Evolutionary conservation across 2,113 vertebrate genomes (phyloP).

Genomic region (Balaeniceps rex): DNA sequence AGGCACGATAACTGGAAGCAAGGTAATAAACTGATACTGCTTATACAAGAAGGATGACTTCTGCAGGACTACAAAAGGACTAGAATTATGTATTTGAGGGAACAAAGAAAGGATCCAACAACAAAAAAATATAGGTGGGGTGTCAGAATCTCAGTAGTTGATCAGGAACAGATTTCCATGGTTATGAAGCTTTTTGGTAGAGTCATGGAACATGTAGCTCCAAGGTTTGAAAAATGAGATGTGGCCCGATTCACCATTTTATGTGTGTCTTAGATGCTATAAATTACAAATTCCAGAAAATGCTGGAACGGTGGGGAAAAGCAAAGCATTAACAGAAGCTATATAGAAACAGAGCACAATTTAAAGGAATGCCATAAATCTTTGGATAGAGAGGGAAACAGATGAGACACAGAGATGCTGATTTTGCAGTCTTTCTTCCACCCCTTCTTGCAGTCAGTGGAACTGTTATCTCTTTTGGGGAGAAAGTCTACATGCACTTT

Average conservation of each 20-base stretch:
- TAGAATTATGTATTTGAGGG: background rate
- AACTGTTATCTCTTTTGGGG: background rate
- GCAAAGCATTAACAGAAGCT: background rate
- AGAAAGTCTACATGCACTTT: background rate
- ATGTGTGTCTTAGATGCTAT: background rate
- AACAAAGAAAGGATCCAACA: background rate
- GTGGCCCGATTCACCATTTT: background rate
- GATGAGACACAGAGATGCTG: background rate
- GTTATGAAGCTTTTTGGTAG: background rate
- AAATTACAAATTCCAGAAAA: background rate
- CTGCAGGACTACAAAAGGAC: background rate
- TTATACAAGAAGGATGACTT: background rate
- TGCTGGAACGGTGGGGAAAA: background rate
- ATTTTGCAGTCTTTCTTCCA: background rate
- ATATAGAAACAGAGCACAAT: background rate
- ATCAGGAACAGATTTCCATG: background rate
- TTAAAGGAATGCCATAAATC: background rate
- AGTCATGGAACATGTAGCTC: background rate
- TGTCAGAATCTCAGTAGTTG: background rate
- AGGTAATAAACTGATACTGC: background rate
- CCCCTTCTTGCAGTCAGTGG: background rate
- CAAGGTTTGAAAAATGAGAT: background rate
- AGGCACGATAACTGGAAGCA: background rate
- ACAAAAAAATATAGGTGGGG: background rate
- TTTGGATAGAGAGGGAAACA: background rate